Evolutionary conservation across 2,113 vertebrate species (phyloP).

Genomic region (Leuciscus idus): DNA sequence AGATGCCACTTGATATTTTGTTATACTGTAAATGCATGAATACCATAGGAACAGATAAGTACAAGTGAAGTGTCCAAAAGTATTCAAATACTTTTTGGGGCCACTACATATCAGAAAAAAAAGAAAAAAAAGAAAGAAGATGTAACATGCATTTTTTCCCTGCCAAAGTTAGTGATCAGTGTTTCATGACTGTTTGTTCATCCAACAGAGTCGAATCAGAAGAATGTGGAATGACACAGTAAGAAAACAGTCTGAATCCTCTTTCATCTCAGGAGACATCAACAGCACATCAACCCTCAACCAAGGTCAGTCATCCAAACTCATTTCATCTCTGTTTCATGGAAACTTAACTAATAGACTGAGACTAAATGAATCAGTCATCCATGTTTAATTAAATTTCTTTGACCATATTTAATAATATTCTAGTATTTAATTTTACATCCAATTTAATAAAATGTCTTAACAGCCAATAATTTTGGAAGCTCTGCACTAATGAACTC

Average conservation of each 20-base stretch:
- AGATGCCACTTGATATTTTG: background rate
- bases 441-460: background rate
- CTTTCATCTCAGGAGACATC: conserved; percentile 99
- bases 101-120: background rate
- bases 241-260: conserved; percentile 99
- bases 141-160: background rate
- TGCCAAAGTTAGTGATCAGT: conserved; percentile 5
- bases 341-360: background rate
- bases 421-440: background rate
- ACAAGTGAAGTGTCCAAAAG: background rate
- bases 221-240: conserved; percentile 99
- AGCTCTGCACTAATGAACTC: background rate
- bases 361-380: background rate
- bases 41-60: background rate
- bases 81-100: background rate
- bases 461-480: background rate
- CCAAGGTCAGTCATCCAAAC: conserved; percentile 90
- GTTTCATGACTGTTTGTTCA: conserved; percentile 74
- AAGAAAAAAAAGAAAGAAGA: too few relatives aligned
- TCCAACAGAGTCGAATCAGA: conserved; percentile 97
- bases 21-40: background rate
- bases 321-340: background rate
- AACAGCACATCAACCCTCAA: conserved; percentile 99
- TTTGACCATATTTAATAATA: background rate
- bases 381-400: background rate